Conservation (phyloP, 2,797 vertebrate species). For the Forpus xanthops region DNA sequence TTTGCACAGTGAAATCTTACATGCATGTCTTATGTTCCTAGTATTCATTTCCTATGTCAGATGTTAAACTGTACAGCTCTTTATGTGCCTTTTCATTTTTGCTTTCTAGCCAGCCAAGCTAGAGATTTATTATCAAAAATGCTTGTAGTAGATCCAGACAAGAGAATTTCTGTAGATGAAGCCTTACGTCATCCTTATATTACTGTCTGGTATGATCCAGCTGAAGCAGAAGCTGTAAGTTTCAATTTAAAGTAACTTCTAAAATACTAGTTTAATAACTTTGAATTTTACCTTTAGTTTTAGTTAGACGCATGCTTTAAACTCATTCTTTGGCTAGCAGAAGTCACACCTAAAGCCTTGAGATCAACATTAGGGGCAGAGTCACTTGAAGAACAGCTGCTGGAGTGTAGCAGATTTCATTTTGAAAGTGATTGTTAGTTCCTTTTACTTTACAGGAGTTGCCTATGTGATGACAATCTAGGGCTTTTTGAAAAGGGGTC, state of each 20-base stretch:
- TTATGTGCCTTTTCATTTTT: neutral
- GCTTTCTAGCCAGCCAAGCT: constrained; percentile 88
- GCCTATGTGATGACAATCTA: neutral
- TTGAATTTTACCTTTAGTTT: neutral
- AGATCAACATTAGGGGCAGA: neutral
- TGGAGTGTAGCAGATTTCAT: neutral
- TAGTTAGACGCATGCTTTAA: neutral
- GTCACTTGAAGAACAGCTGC: neutral
- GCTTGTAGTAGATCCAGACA: constrained; percentile 95
- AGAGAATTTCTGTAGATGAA: constrained; percentile 94
- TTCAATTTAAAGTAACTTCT: neutral
- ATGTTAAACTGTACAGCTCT: neutral
- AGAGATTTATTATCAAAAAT: constrained; percentile 96
- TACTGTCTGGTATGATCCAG: constrained; percentile 95
- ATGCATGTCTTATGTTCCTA: neutral
- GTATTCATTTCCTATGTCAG: neutral
- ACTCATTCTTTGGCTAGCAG: neutral
- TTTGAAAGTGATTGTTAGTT: neutral
- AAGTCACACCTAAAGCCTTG: neutral
- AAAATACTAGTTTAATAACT: neutral
- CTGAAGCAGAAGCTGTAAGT: constrained; percentile 94
- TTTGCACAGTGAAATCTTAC: neutral
- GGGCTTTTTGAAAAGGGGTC: neutral
- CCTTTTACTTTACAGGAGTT: neutral
- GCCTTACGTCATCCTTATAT: constrained; percentile 95